phyloP scores from a whole-genome alignment of 2,888 invertebrate genomes.

The Xestia sexstrigata region DNA sequence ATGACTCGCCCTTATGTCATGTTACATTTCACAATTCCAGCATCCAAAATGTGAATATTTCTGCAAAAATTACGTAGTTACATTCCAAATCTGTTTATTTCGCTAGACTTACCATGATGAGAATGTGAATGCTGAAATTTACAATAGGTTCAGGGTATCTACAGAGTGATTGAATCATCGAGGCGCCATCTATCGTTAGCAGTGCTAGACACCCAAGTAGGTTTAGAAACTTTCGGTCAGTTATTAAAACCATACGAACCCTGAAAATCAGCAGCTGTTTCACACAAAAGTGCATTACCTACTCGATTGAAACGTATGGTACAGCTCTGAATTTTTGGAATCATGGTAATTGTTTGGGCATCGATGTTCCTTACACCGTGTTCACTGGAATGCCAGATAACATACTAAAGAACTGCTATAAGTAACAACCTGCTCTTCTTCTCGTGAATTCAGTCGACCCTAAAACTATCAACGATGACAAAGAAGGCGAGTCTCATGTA shows the following conservation, averaged over 20 bases:
- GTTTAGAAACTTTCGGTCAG: background rate
- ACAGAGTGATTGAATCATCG: background rate
- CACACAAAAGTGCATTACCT: background rate
- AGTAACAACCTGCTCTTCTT: too few species aligned
- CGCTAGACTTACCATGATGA: background rate
- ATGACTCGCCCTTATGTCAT: background rate
- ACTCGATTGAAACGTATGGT: background rate
- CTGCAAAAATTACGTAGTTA: background rate
- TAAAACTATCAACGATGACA: background rate
- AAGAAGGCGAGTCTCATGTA: background rate
- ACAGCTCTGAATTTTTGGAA: background rate
- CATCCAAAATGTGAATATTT: background rate
- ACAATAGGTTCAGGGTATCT: background rate
- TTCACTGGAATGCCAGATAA: background rate
- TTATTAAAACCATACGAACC: background rate
- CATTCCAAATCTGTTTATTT: background rate
- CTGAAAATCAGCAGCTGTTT: background rate
- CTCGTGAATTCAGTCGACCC: background rate
- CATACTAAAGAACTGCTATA: too few species aligned
- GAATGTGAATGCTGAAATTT: background rate
- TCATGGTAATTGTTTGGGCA: background rate
- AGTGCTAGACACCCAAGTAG: background rate
- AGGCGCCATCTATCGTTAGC: background rate
- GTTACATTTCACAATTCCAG: background rate
- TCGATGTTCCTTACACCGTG: background rate